These are phyloP conservation scores for Marisa cornuarietis DNA, from an alignment of 1,140 invertebrate genomes.

Conservation along the genomic window DNA sequence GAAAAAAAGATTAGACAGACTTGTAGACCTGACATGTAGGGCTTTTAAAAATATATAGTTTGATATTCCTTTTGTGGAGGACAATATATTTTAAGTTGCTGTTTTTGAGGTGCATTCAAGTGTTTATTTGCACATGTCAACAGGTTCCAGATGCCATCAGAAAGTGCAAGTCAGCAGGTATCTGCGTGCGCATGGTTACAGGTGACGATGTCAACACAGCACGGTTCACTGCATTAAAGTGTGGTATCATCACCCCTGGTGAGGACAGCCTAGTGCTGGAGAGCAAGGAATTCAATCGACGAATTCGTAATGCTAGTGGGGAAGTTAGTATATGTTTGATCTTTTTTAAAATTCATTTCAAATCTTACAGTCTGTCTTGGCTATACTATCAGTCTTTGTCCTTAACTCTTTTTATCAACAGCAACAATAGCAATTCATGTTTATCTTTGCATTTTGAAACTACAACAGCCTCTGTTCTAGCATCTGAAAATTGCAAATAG, in stretches of 20 bases:
- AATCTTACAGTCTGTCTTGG: too few species aligned
- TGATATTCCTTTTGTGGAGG: too few species aligned
- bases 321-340: slow-evolving; percentile 60
- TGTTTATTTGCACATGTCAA: slow-evolving; percentile 20
- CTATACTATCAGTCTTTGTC: neutral
- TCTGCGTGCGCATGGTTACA: slow-evolving; percentile 99
- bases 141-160: slow-evolving; percentile 93
- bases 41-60: too few species aligned
- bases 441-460: too few species aligned
- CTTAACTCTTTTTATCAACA: neutral
- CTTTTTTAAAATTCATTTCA: neutral
- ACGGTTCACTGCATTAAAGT: slow-evolving; percentile 95
- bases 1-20: too few species aligned
- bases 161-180: slow-evolving; percentile 96
- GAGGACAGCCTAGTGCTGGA: slow-evolving; percentile 97
- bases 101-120: too few species aligned
- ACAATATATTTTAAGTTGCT: too few species aligned
- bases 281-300: slow-evolving; percentile 96
- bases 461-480: too few species aligned
- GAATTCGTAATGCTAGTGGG: slow-evolving; percentile 88
- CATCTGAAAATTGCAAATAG: too few species aligned
- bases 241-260: slow-evolving; percentile 93
- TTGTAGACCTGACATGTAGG: too few species aligned
- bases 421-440: too few species aligned
- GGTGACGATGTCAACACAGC: slow-evolving; percentile 99